These are phyloP conservation scores for Seriola rivoliana DNA, from an alignment of 2,113 vertebrate genomes.

Conservation along the genomic window DNA sequence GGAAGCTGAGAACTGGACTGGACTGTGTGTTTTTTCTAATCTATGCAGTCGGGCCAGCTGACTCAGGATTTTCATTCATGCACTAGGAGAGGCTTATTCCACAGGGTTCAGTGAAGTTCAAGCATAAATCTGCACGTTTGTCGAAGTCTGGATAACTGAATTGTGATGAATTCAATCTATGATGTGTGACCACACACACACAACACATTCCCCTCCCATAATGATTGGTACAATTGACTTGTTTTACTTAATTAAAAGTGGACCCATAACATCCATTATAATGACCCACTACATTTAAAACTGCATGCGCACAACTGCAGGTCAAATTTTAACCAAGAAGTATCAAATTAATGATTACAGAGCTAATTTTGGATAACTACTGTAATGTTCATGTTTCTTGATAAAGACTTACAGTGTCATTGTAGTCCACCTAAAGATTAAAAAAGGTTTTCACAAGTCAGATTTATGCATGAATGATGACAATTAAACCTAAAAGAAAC, in stretches of 20 bases:
- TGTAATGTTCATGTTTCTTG: no score
- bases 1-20: conserved; percentile 11
- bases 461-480: not conserved
- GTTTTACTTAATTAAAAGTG: not conserved
- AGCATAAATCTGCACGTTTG: conserved; percentile 38
- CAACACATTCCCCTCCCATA: no score
- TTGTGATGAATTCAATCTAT: not conserved
- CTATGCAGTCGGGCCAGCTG: conserved; percentile 10
- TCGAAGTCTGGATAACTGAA: conserved; percentile 2
- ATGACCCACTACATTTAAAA: not conserved
- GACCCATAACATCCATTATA: not conserved
- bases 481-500: not conserved
- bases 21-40: conserved; percentile 27
- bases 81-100: conserved; percentile 25
- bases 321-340: not conserved
- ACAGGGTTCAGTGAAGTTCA: conserved; percentile 32
- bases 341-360: no score
- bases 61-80: conserved; percentile 50
- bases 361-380: no score
- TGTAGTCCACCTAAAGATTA: no score
- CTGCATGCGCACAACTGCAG: not conserved
- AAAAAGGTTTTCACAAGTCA: not conserved
- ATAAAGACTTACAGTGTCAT: no score
- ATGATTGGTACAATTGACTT: not conserved
- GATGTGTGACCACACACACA: not conserved